These are phyloP conservation scores for Monarcha castaneiventris DNA, from an alignment of 2,113 vertebrate genomes.

Conservation along the genomic window DNA sequence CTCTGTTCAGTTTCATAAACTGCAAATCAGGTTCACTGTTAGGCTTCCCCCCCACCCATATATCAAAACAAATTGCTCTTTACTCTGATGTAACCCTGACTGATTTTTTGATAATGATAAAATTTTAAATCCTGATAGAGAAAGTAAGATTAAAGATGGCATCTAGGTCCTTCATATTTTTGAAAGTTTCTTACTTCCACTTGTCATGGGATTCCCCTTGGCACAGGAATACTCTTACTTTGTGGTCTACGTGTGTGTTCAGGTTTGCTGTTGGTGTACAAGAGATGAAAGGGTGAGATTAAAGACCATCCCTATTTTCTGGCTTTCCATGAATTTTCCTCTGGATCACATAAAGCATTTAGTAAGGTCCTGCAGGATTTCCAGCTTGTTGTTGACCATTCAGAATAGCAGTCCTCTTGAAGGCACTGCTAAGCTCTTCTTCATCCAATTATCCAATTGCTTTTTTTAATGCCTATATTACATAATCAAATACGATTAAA, in stretches of 20 bases:
- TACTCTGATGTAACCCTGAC: neutral
- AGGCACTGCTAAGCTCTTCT: neutral
- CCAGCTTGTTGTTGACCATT: neutral
- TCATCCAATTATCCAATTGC: neutral
- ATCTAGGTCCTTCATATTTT: neutral
- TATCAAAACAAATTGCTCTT: neutral
- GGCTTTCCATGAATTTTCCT: neutral
- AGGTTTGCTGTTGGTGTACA: neutral
- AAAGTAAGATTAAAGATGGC: neutral
- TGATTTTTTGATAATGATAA: neutral
- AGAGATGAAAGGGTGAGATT: neutral
- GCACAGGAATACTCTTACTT: neutral
- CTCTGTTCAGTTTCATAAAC: neutral
- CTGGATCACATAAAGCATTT: neutral
- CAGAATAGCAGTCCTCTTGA: neutral
- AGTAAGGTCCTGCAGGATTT: neutral
- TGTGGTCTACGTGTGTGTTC: rapidly evolving
- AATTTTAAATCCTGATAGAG: neutral
- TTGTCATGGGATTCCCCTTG: neutral
- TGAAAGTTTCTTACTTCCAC: neutral
- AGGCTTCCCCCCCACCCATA: neutral
- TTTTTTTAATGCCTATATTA: neutral
- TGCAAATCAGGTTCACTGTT: neutral
- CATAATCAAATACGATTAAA: neutral
- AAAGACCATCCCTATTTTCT: neutral